Evolutionary conservation across 2,113 vertebrate species (phyloP).

Genomic region (Proterorhinus semilunaris): DNA sequence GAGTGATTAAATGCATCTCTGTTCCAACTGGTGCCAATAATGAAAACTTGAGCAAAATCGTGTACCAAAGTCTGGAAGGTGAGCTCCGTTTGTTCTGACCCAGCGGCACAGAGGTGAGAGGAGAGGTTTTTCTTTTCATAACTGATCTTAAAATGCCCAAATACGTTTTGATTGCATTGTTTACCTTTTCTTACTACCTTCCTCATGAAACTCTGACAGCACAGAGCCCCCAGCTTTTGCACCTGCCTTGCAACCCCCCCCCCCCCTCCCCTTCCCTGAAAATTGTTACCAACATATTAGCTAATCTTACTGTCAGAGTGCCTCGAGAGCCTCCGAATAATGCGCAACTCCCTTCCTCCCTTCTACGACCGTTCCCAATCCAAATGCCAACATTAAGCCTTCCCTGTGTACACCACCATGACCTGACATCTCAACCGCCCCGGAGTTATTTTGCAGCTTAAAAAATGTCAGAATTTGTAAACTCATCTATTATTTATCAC

Average conservation of each 20-base stretch:
- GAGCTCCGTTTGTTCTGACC: no score
- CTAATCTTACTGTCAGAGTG: slow-evolving; percentile 60
- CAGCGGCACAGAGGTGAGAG: no score
- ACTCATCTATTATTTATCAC: slow-evolving; percentile 48
- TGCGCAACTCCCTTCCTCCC: slow-evolving; percentile 31
- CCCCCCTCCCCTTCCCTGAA: slow-evolving; percentile 19
- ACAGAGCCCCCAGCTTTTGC: slow-evolving; percentile 22
- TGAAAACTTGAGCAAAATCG: no score
- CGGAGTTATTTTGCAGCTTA: slow-evolving; percentile 42
- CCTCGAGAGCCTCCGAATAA: slow-evolving; percentile 56
- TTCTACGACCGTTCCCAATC: slow-evolving; percentile 35
- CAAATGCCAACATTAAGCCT: slow-evolving; percentile 54
- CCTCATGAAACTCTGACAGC: not conserved
- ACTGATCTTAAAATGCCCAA: no score
- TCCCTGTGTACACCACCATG: slow-evolving; percentile 16
- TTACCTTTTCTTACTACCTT: slow-evolving; percentile 2
- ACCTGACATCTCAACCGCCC: slow-evolving; percentile 43
- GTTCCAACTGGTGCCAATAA: no score
- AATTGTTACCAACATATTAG: slow-evolving; percentile 61
- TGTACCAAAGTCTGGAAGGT: no score
- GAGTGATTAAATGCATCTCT: no score
- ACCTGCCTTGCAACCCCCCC: slow-evolving; percentile 28
- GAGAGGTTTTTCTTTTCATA: no score
- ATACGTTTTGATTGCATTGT: not conserved
- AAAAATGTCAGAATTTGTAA: slow-evolving; percentile 41